These are phyloP conservation scores for Petroica traversi DNA, from an alignment of 2,113 vertebrate species.

Conservation along the genomic window DNA sequence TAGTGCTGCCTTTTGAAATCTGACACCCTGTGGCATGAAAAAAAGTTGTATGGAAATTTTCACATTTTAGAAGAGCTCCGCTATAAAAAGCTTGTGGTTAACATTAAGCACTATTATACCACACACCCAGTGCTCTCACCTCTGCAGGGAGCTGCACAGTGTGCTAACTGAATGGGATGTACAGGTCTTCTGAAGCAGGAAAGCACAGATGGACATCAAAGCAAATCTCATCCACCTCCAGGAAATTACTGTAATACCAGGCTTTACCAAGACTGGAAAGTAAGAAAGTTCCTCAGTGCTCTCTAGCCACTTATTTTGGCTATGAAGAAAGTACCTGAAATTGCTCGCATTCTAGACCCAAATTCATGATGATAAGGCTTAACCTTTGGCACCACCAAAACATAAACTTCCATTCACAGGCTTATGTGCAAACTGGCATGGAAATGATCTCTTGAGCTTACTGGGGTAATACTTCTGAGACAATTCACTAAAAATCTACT, in stretches of 20 bases:
- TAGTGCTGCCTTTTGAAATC: conserved; percentile 26
- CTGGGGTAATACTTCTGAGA: neutral
- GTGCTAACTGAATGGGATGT: neutral
- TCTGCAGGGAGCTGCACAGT: neutral
- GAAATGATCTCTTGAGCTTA: neutral
- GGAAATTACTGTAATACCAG: neutral
- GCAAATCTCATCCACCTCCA: neutral
- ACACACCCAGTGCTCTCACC: conserved; percentile 12
- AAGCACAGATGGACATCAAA: conserved; percentile 17
- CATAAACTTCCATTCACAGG: neutral
- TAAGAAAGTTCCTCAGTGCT: neutral
- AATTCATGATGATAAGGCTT: neutral
- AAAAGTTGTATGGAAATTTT: conserved; percentile 35
- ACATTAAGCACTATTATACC: neutral
- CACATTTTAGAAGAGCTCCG: neutral
- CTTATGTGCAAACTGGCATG: neutral
- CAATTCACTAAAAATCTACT: neutral
- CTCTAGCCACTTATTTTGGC: neutral
- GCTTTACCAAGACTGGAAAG: neutral
- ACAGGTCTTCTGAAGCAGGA: conserved; percentile 1
- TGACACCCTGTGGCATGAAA: neutral
- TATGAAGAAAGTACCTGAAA: neutral
- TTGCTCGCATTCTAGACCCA: neutral
- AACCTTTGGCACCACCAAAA: neutral
- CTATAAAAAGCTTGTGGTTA: conserved; percentile 53